A percentile compares a stretch with the other conserved stretches of the same genome.
phyloP scores from a whole-genome alignment of 2,797 vertebrate species.

The Graptemys geographica region DNA sequence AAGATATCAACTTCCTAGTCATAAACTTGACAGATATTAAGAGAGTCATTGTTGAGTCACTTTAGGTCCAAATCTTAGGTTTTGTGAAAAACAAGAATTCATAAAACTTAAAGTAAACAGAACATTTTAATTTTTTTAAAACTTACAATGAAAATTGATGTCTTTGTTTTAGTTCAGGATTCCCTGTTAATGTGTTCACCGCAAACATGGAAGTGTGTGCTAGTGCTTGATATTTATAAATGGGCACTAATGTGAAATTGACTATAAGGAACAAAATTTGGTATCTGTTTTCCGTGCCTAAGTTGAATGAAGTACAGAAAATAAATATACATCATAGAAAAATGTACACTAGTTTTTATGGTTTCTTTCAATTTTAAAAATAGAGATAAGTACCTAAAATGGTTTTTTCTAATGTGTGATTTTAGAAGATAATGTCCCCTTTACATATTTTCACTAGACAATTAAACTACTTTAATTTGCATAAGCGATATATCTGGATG shows the following conservation, averaged over 20 bases:
- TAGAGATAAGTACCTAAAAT: background rate
- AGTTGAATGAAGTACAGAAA: background rate
- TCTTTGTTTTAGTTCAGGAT: background rate
- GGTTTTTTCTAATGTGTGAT: background rate
- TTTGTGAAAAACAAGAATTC: background rate
- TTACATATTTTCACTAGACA: background rate
- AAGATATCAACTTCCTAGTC: conserved; percentile 9
- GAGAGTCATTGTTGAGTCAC: conserved; percentile 12
- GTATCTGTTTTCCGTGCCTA: background rate
- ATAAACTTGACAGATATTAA: conserved; percentile 29
- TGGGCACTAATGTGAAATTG: background rate
- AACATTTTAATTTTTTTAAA: background rate
- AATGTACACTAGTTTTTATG: background rate
- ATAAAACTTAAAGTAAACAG: background rate
- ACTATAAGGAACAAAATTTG: background rate
- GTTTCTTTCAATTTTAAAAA: background rate
- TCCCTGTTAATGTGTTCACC: background rate
- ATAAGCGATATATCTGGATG: background rate
- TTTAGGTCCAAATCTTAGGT: background rate
- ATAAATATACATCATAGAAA: background rate
- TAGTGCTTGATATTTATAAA: background rate
- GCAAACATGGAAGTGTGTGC: background rate
- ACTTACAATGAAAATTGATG: background rate
- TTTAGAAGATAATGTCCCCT: background rate
- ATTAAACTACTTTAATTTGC: background rate